Evolutionary conservation across 2,113 vertebrate species (phyloP), one percentile per base, ranked within the genome.

Genomic region (Ailurus styani): DNA sequence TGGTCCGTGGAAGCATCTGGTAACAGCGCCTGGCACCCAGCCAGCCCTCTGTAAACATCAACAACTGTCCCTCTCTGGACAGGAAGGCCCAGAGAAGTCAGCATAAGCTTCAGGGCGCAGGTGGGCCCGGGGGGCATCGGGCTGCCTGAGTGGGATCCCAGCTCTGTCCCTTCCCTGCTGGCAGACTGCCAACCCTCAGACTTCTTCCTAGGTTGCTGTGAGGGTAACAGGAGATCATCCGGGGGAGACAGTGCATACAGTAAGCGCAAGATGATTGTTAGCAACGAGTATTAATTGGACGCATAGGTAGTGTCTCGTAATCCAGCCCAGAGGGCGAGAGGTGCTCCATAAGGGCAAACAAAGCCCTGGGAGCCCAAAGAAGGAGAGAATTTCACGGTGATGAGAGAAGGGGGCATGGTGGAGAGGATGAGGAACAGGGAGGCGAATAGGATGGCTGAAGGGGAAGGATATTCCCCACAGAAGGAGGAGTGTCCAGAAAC

Each of bases 1-100:
- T n/a, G 60, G 7, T 52, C 11, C 25, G 37, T 2, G 11, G 25
- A 34, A 55, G 25, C 34, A 2, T 1, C 6, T 2, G 11, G 25
- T 6, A 12, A n/a, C 55, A 27, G 25, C 31, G 50, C 54, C 54
- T 34, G n/a, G 68, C 68, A 42, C 17, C 5, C 68, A 9, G 27
- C 23, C 42, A 47, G 64, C 45, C n/a, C 68, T 96, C n/a, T 18
- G 42, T 47, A 34, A 23, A 75, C 37, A 34, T 45, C 40, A 23
- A 4, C 57, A n/a, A 12, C 40, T n/a, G 9, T 60, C 78, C 37
- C 52, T 70, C 72, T 45, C 14, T 14, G 14, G 13, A 1, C 27
- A n/a, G 34, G 62, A 15, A 72, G 45, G 2, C 54, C 52, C 47
- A 23, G 45, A 66, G 72, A 52, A 7, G 42, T 9, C 21, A 20